phyloP scores from a whole-genome alignment of 2,113 vertebrate genomes.

The Poecile atricapillus region DNA sequence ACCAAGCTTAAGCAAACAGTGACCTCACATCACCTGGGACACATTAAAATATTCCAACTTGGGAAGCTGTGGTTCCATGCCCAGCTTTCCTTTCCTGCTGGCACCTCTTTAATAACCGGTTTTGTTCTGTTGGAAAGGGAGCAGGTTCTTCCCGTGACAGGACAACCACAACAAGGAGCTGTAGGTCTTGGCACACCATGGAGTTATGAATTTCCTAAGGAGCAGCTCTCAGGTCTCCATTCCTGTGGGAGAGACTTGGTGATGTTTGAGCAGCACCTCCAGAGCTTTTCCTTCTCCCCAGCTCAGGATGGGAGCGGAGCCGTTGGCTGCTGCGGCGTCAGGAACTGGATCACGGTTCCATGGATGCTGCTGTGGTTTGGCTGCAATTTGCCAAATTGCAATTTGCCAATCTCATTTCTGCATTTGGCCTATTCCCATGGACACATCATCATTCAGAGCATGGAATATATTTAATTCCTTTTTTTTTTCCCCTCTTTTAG shows the following conservation, averaged over 20 bases:
- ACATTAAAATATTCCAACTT: background rate
- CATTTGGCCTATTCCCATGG: background rate
- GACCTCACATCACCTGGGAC: background rate
- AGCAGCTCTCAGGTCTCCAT: background rate
- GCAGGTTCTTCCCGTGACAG: background rate
- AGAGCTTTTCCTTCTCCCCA: background rate
- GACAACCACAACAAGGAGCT: background rate
- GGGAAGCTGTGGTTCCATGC: background rate
- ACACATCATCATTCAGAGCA: background rate
- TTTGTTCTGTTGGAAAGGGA: background rate
- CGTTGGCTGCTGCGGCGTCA: background rate
- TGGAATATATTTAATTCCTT: background rate
- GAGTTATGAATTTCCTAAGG: background rate
- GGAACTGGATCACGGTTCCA: background rate
- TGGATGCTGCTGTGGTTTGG: background rate
- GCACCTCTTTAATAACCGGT: background rate
- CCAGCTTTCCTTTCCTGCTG: background rate
- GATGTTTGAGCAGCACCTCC: fast-evolving
- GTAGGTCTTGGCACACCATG: fast-evolving
- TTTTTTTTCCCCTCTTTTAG: background rate
- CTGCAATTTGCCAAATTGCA: background rate
- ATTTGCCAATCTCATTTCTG: background rate
- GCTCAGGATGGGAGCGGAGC: background rate
- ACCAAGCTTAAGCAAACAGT: background rate
- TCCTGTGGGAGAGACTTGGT: background rate